Percentiles rank a stretch among this genome's conserved stretches.
These are phyloP conservation scores for Trichonephila inaurata DNA, from an alignment of 1,140 invertebrate species.

Conservation along the genomic window DNA sequence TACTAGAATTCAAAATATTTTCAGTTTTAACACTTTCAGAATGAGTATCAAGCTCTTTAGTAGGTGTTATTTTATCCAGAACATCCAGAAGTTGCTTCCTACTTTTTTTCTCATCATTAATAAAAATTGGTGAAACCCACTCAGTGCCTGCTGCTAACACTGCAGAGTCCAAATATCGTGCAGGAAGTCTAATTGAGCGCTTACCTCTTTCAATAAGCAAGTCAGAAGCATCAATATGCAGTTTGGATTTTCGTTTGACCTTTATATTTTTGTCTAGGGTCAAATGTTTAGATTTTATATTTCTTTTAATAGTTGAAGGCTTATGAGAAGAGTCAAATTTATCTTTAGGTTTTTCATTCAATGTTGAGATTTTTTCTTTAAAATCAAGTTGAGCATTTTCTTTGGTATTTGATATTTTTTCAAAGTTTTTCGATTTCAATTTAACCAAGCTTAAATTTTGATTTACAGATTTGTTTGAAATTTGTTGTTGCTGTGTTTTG, in stretches of 20 bases:
- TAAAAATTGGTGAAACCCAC: constrained; percentile 72
- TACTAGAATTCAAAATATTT: background rate
- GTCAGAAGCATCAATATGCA: background rate
- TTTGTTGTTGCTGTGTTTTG: constrained; percentile 24
- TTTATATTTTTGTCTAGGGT: background rate
- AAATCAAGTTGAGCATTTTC: background rate
- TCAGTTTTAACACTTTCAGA: background rate
- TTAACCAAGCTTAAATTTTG: background rate
- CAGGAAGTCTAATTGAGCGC: constrained; percentile 65
- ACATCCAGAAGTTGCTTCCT: constrained; percentile 58
- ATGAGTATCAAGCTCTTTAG: background rate
- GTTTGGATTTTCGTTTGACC: background rate
- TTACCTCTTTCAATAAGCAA: constrained; percentile 39
- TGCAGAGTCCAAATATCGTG: constrained; percentile 68
- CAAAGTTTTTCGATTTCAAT: background rate
- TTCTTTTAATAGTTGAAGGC: background rate
- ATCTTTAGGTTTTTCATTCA: background rate
- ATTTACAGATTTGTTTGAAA: background rate
- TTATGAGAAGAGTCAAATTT: background rate
- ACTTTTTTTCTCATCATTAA: constrained; percentile 38
- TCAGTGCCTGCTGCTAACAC: constrained; percentile 63
- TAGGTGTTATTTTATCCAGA: constrained; percentile 17
- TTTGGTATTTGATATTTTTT: background rate
- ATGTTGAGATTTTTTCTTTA: background rate
- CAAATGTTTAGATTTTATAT: background rate